Conservation (phyloP, 2,113 vertebrate species). For the Bos indicus region DNA sequence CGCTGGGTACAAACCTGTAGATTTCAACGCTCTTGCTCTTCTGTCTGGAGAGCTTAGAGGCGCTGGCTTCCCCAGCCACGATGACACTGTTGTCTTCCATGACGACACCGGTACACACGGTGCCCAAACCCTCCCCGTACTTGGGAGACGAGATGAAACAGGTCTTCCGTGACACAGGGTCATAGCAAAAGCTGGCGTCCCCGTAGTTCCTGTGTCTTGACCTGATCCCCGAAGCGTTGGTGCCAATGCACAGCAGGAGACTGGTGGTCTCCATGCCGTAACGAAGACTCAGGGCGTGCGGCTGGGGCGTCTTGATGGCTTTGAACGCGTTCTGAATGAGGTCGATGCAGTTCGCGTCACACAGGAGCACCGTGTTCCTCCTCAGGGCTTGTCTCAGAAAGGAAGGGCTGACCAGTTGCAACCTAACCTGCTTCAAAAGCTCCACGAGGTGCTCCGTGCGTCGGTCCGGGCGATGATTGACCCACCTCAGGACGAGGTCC, state of each 20-base stretch:
- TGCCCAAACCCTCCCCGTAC: slow-evolving; percentile 91
- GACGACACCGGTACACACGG: slow-evolving; percentile 90
- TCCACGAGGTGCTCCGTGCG: slow-evolving; percentile 84
- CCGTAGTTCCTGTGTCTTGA: slow-evolving; percentile 88
- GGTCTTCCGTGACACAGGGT: slow-evolving; percentile 85
- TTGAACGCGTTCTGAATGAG: slow-evolving; percentile 82
- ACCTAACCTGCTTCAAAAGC: slow-evolving; percentile 90
- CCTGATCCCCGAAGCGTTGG: slow-evolving; percentile 90
- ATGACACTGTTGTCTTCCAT: slow-evolving; percentile 92
- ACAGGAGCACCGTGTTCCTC: slow-evolving; percentile 89
- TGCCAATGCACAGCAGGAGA: slow-evolving; percentile 94
- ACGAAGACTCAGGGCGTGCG: slow-evolving; percentile 85
- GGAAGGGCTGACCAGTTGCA: slow-evolving; percentile 87
- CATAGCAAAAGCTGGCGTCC: slow-evolving; percentile 95
- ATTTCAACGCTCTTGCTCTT: slow-evolving; percentile 90
- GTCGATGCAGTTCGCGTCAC: slow-evolving; percentile 84
- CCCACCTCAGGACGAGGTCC: slow-evolving; percentile 93
- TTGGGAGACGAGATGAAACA: slow-evolving; percentile 95
- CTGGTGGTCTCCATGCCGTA: slow-evolving; percentile 98
- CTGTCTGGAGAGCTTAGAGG: slow-evolving; percentile 87
- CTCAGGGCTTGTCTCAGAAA: slow-evolving; percentile 88
- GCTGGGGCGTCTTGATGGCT: slow-evolving; percentile 77
- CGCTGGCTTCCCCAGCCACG: slow-evolving; percentile 92
- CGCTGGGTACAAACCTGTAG: slow-evolving; percentile 88
- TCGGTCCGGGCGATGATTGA: slow-evolving; percentile 80